phyloP scores from a whole-genome alignment of 2,113 vertebrate species.

The Morone saxatilis region DNA sequence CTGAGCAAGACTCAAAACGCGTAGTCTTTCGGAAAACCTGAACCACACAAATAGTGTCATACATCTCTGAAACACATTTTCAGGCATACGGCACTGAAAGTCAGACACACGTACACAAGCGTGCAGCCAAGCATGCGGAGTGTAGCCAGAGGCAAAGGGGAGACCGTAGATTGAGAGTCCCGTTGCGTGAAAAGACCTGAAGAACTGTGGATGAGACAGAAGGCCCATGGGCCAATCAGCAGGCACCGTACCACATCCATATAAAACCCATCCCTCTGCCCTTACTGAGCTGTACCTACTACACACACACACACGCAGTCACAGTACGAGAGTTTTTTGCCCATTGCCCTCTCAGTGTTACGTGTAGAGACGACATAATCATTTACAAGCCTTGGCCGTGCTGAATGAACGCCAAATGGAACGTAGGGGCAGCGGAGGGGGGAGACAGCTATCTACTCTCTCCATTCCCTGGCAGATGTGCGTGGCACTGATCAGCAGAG shows the following conservation, averaged over 20 bases:
- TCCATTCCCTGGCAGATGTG: conserved; percentile 66
- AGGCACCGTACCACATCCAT: conserved; percentile 64
- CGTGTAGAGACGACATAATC: conserved; percentile 43
- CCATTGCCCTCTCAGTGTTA: conserved; percentile 45
- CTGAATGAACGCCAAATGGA: conserved; percentile 70
- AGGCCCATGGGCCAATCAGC: conserved; percentile 74
- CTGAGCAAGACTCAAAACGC: conserved; percentile 52
- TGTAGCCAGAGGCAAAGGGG: conserved; percentile 69
- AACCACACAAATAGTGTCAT: conserved; percentile 15
- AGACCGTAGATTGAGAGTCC: conserved; percentile 72
- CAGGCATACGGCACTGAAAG: conserved; percentile 29
- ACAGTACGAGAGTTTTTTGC: conserved; percentile 25
- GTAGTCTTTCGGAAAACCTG: conserved; percentile 49
- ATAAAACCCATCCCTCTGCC: conserved; percentile 55
- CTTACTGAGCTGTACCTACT: conserved; percentile 40
- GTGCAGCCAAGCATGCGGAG: conserved; percentile 52
- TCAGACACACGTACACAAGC: conserved; percentile 30
- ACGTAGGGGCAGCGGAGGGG: conserved; percentile 12
- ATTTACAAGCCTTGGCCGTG: conserved; percentile 54
- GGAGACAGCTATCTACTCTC: conserved; percentile 54
- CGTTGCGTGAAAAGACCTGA: conserved; percentile 67
- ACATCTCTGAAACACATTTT: conserved; percentile 31
- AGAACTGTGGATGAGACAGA: conserved; percentile 73
- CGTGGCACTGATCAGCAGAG: conserved; percentile 46
- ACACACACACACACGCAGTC: conserved; percentile 40